Evolutionary conservation across 2,888 invertebrate genomes (phyloP).

Genomic region (Drosophila pegasa): DNA sequence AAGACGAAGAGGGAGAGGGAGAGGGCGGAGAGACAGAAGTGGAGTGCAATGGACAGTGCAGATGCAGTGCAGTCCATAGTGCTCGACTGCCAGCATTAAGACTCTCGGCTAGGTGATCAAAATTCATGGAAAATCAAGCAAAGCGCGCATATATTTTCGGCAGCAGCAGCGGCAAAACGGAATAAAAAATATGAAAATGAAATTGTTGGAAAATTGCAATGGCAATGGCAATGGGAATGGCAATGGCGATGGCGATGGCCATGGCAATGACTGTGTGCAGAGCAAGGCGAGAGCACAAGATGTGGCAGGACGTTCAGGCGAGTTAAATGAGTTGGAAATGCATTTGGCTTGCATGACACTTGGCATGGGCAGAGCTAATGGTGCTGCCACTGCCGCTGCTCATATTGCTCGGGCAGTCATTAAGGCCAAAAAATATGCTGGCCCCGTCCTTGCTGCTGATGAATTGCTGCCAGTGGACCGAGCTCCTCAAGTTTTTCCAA

Average conservation of each 20-base stretch:
- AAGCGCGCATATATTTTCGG: slow-evolving; percentile 48
- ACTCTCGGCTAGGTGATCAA: slow-evolving; percentile 58
- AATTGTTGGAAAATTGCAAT: slow-evolving; percentile 67
- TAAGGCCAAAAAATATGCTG: slow-evolving; percentile 35
- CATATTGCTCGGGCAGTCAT: slow-evolving; percentile 30
- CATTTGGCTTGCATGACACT: slow-evolving; percentile 44
- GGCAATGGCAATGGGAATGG: slow-evolving; percentile 23
- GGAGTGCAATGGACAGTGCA: slow-evolving; percentile 2
- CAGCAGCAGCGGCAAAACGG: slow-evolving; percentile 27
- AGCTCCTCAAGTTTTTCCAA: slow-evolving; percentile 13
- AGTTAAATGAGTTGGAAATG: slow-evolving; percentile 65
- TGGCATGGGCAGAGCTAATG: slow-evolving; percentile 43
- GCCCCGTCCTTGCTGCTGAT: slow-evolving; percentile 39
- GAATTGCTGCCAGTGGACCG: slow-evolving; percentile 30
- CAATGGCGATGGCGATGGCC: slow-evolving; percentile 20
- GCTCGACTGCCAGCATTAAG: slow-evolving; percentile 42
- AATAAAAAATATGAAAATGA: slow-evolving; percentile 57
- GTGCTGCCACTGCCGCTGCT: slow-evolving; percentile 25
- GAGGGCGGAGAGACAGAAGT: too few species aligned
- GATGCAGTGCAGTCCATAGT: slow-evolving; percentile 13
- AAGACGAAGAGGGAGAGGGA: neutral
- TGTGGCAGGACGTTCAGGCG: slow-evolving; percentile 44
- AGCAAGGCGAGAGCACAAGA: slow-evolving; percentile 17
- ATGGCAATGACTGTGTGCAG: slow-evolving; percentile 13
- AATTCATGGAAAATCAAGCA: slow-evolving; percentile 62